A percentile compares a stretch with the other conserved stretches of the same genome.
These are phyloP conservation scores for Halocynthia aurantium DNA, from an alignment of 23 tunicate species.

Conservation along the genomic window DNA sequence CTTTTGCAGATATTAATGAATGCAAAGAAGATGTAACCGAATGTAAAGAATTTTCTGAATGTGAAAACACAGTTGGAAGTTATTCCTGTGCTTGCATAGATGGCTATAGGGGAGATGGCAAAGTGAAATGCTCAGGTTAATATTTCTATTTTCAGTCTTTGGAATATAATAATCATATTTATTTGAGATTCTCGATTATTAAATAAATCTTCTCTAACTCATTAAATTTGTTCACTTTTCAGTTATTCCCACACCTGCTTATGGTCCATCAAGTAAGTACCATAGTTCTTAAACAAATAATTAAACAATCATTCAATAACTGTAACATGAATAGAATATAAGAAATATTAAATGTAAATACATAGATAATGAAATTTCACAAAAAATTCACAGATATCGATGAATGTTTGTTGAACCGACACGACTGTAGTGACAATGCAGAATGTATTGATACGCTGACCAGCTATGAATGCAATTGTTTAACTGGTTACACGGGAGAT, in stretches of 20 bases:
- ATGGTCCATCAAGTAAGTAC: too few relatives aligned
- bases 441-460: constrained; percentile 28
- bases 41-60: constrained; percentile 25
- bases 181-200: too few relatives aligned
- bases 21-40: constrained; percentile 15
- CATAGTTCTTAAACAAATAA: too few relatives aligned
- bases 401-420: constrained; percentile 27
- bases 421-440: constrained; percentile 30
- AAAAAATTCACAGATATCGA: constrained; percentile 21
- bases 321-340: too few relatives aligned
- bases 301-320: too few relatives aligned
- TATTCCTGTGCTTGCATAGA: constrained; percentile 30
- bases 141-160: background rate
- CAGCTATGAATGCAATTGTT: constrained; percentile 27
- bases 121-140: constrained; percentile 24
- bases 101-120: constrained; percentile 51
- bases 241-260: too few relatives aligned
- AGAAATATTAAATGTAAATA: too few relatives aligned
- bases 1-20: constrained; percentile 35
- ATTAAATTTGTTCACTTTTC: too few relatives aligned
- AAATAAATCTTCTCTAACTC: too few relatives aligned
- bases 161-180: too few relatives aligned
- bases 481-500: constrained; percentile 28
- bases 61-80: constrained; percentile 35
- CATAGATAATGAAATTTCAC: too few relatives aligned